Base-by-base conservation (phyloP, 2,797 vertebrate genomes). In the Myripristis murdjan region DNA sequence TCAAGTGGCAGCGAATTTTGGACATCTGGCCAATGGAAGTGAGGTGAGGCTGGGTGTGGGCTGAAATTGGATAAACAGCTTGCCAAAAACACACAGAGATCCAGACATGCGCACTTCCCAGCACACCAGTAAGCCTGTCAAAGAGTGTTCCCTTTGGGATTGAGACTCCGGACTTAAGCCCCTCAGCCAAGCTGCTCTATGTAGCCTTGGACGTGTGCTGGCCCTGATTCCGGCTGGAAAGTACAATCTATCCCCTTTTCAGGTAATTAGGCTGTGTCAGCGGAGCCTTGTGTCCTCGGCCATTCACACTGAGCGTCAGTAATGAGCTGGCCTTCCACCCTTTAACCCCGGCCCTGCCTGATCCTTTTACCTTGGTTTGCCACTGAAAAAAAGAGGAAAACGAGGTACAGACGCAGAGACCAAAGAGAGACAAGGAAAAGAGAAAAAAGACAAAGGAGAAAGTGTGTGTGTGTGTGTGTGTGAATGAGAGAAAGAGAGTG, bases 231-330 rank as follows among this genome's bases (percentile, higher is more conserved):
- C 67, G 70, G 83, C 85, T 81, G 76, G 84, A 85, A 66, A 83
- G 78, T 70, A 75, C 71, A 75, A 84, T 86, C 83, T 87, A 91
- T 93, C 92, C 90, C 84, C 89, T 77, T 81, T 89, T 93, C 91
- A 91, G 91, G 90, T 93, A 91, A 95, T 95, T 94, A 95, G 90
- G 87, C 84, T 35, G 51, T 83, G 88, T 89, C 89, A 88, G 80
- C 76, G 71, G 77, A 90, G 87, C 75, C 74, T 64, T 88, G 87
- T 82, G 89, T 79, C 83, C 80, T 85, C 64, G n/a, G 71, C 84
- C 83, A 56, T 85, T 90, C 83, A 73, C 71, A 65, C 79, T 44
- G 33, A 86, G 73, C 87, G 81, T 68, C 88, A 82, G 81, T 92
- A 93, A 93, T 91, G 90, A 94, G 89, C 61, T 81, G 83, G 81